phyloP scores from a whole-genome alignment of 1,140 invertebrate genomes.

The Neodiprion pinetum region DNA sequence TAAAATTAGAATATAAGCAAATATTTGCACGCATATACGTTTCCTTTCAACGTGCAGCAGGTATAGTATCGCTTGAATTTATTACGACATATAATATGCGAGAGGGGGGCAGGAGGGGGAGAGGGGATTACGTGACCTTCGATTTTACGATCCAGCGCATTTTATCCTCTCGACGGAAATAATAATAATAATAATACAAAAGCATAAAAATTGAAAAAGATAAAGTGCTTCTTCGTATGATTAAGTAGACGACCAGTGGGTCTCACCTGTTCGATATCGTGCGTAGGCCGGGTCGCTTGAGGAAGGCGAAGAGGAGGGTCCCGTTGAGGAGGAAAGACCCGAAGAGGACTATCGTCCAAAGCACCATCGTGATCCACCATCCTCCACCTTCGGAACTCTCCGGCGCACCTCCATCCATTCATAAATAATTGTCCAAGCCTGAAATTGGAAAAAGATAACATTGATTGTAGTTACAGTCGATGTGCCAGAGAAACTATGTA shows the following conservation, averaged over 20 bases:
- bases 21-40: too few species aligned
- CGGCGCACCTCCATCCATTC: constrained; percentile 62
- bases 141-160: too few species aligned
- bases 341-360: constrained; percentile 54
- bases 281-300: constrained; percentile 64
- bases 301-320: constrained; percentile 67
- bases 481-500: neutral
- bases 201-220: neutral
- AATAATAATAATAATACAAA: neutral
- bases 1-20: too few species aligned
- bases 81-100: too few species aligned
- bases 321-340: constrained; percentile 53
- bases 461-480: neutral
- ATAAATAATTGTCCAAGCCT: constrained; percentile 57
- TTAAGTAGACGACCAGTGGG: neutral
- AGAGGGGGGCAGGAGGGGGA: neutral
- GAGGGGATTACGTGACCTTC: neutral
- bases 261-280: constrained; percentile 69
- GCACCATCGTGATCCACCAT: constrained; percentile 50
- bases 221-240: too few species aligned
- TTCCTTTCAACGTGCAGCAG: too few species aligned
- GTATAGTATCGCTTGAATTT: too few species aligned
- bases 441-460: constrained; percentile 25
- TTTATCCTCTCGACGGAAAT: neutral
- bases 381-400: constrained; percentile 48